A percentile compares a stretch with the other conserved stretches of the same genome.
Evolutionary conservation across 2,113 vertebrate genomes (phyloP).

Genomic region (Orthonyx spaldingii): DNA sequence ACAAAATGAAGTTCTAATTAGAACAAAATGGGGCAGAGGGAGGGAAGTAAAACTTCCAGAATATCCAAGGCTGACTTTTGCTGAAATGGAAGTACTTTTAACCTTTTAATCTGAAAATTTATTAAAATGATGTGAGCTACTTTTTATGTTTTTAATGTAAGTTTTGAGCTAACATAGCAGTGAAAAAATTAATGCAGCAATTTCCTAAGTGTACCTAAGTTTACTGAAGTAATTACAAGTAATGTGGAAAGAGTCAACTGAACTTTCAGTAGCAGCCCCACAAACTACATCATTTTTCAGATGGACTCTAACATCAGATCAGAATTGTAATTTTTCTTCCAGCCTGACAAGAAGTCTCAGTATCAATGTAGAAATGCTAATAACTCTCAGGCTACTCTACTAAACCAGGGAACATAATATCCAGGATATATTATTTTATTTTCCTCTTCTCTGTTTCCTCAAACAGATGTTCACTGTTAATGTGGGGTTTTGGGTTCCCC

Average conservation of each 20-base stretch:
- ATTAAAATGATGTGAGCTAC: neutral
- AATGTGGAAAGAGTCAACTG: neutral
- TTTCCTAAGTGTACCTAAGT: neutral
- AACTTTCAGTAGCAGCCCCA: neutral
- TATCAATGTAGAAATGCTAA: neutral
- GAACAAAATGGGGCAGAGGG: fast-evolving
- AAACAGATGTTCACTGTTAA: neutral
- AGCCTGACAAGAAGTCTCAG: neutral
- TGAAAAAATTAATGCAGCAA: neutral
- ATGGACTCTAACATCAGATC: neutral
- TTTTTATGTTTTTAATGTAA: neutral
- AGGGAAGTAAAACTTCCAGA: neutral
- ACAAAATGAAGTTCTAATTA: neutral
- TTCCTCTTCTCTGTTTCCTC: neutral
- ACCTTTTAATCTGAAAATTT: neutral
- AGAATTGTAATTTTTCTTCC: neutral
- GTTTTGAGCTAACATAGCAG: neutral
- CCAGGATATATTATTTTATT: neutral
- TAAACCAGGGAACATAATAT: neutral
- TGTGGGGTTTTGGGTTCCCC: neutral
- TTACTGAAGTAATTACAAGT: neutral
- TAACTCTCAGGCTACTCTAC: neutral
- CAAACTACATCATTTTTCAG: neutral
- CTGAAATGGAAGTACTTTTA: neutral
- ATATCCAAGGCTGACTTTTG: neutral